These are phyloP conservation scores for Venturia canescens DNA, from an alignment of 1,140 invertebrate genomes.

Conservation along the genomic window DNA sequence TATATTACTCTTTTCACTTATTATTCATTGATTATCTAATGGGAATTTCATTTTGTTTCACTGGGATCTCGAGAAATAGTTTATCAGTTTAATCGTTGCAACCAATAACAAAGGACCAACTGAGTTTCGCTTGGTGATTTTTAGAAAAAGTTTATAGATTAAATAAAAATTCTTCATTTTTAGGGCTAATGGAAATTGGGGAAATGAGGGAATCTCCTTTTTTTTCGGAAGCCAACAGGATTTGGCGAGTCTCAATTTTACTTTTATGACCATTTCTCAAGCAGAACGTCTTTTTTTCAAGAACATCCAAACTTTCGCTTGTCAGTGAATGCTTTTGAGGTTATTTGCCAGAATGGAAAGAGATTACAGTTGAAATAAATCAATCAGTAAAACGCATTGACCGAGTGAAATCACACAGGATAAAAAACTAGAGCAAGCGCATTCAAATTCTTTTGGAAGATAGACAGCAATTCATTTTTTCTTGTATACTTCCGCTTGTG, in stretches of 20 bases:
- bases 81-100: background rate
- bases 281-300: too few species aligned
- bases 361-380: background rate
- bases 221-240: too few species aligned
- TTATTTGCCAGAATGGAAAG: too few species aligned
- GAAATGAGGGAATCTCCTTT: too few species aligned
- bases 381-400: background rate
- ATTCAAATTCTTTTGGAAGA: background rate
- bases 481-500: background rate
- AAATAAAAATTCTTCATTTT: too few species aligned
- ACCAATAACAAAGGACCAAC: background rate
- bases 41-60: background rate
- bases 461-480: constrained; percentile 13
- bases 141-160: background rate
- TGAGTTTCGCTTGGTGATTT: background rate
- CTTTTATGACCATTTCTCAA: too few species aligned
- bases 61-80: background rate
- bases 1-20: background rate
- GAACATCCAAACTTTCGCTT: too few species aligned
- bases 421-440: constrained; percentile 9
- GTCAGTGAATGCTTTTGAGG: too few species aligned
- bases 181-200: too few species aligned
- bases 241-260: too few species aligned
- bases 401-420: background rate
- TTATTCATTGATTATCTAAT: constrained; percentile 13